Conservation (phyloP, 1,140 invertebrate genomes). For the Elysia chlorotica region DNA sequence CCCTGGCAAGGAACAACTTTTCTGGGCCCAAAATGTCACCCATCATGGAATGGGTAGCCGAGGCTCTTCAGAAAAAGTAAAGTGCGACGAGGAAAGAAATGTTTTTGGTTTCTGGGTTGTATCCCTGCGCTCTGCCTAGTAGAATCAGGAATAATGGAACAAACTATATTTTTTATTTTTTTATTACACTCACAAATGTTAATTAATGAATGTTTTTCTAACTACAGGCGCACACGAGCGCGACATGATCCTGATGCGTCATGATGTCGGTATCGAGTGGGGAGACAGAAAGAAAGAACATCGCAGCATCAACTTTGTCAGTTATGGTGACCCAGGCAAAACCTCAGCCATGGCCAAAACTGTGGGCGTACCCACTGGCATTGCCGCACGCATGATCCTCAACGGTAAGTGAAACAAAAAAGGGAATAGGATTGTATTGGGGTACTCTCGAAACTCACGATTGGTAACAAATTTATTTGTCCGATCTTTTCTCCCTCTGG, state of each 20-base stretch:
- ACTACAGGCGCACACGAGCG: constrained; percentile 77
- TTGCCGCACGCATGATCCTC: constrained; percentile 95
- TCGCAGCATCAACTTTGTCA: constrained; percentile 89
- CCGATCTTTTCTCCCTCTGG: no score
- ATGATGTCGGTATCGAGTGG: constrained; percentile 92
- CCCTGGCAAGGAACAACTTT: no score
- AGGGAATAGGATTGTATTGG: neutral
- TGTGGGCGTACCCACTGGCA: constrained; percentile 94
- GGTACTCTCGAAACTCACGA: neutral
- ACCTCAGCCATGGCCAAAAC: constrained; percentile 98
- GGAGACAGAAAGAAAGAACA: constrained; percentile 82
- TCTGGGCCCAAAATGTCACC: no score
- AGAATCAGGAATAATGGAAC: no score
- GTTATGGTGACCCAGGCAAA: constrained; percentile 83
- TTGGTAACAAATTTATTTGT: neutral
- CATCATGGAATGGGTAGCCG: no score
- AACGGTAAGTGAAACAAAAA: constrained; percentile 72
- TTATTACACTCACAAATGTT: no score
- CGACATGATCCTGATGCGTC: constrained; percentile 91
- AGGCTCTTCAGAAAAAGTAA: no score
- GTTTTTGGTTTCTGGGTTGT: no score
- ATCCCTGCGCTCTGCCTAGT: no score
- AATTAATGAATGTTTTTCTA: neutral
- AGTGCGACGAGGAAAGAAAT: no score
- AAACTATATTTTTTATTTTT: no score